phyloP scores from a whole-genome alignment of 2,113 vertebrate species.

The Bos indicus region DNA sequence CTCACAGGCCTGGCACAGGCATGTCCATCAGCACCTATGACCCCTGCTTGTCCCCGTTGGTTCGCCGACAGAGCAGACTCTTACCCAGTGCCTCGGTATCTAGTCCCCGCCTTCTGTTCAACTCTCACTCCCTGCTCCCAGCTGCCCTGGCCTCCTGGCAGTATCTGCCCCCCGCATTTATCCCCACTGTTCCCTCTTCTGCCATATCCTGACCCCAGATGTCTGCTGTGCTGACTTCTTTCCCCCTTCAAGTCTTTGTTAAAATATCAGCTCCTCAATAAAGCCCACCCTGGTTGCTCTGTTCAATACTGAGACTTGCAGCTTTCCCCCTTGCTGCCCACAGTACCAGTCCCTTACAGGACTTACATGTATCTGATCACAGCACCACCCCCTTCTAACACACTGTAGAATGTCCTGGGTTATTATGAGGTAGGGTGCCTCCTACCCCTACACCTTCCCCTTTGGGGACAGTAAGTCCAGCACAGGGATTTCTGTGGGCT shows the following conservation, averaged over 20 bases:
- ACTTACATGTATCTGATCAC: too few relatives aligned
- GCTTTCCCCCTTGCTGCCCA: background rate
- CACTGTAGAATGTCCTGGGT: background rate
- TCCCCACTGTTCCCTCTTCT: background rate
- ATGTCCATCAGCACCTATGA: background rate
- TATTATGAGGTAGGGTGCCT: background rate
- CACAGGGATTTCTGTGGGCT: too few relatives aligned
- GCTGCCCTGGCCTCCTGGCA: too few relatives aligned
- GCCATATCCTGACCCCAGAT: background rate
- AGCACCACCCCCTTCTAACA: too few relatives aligned
- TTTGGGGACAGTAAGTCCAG: too few relatives aligned
- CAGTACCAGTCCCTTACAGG: too few relatives aligned
- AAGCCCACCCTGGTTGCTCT: background rate
- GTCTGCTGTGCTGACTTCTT: background rate
- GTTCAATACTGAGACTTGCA: too few relatives aligned
- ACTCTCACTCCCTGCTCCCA: too few relatives aligned
- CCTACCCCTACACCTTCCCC: too few relatives aligned
- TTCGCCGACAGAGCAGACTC: background rate
- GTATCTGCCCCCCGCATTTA: too few relatives aligned
- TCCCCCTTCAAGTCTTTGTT: background rate
- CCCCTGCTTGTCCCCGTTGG: background rate
- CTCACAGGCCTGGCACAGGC: background rate
- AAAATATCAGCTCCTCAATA: background rate
- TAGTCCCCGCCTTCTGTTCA: too few relatives aligned
- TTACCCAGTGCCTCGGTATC: background rate